Evolutionary conservation across 2,888 invertebrate genomes (phyloP).

Genomic region (Sphinx pinastri): DNA sequence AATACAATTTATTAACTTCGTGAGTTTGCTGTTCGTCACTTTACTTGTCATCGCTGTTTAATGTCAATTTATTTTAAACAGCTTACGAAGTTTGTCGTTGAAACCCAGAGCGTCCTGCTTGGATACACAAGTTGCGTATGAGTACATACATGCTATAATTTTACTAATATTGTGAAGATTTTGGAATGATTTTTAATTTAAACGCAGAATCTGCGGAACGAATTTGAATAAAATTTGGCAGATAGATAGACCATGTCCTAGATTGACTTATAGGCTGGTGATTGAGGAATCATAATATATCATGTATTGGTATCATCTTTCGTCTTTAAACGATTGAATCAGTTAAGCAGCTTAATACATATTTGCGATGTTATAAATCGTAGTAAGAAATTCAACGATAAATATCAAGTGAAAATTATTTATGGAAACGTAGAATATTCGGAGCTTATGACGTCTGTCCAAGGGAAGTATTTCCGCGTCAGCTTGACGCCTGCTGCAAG

Average conservation of each 20-base stretch:
- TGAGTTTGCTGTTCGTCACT: conserved; percentile 13
- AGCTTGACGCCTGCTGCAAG: conserved; percentile 72
- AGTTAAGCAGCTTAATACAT: too few relatives aligned
- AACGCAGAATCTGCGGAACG: too few relatives aligned
- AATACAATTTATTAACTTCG: conserved; percentile 25
- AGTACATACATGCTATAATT: too few relatives aligned
- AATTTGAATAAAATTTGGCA: too few relatives aligned
- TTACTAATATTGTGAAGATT: too few relatives aligned
- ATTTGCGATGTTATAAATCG: neutral
- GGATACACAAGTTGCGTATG: too few relatives aligned
- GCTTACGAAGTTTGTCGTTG: neutral
- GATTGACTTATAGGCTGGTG: too few relatives aligned
- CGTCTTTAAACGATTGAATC: too few relatives aligned
- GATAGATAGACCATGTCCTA: too few relatives aligned
- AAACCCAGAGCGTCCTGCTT: neutral
- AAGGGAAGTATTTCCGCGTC: conserved; percentile 70
- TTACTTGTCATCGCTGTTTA: neutral
- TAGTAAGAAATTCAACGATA: conserved; percentile 5
- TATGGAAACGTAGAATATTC: conserved; percentile 48
- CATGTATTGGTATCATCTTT: too few relatives aligned
- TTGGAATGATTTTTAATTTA: too few relatives aligned
- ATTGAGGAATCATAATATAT: too few relatives aligned
- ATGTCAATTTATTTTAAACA: conserved; percentile 3
- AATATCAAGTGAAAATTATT: conserved; percentile 16
- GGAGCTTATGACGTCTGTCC: conserved; percentile 75